These are phyloP conservation scores for Triops longicaudatus DNA, from an alignment of 1,140 invertebrate genomes.

Conservation along the genomic window DNA sequence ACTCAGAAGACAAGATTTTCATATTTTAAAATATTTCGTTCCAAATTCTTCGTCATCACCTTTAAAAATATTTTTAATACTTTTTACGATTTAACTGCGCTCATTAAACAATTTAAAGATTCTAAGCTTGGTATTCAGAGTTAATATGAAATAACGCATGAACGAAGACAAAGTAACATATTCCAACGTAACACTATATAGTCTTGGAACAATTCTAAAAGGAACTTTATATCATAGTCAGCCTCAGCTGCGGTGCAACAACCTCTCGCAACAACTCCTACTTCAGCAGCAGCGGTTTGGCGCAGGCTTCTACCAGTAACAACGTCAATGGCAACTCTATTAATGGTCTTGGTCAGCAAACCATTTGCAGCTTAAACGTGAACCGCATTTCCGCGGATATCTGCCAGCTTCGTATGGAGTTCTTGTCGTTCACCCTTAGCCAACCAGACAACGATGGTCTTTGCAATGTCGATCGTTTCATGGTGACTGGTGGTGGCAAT, in stretches of 20 bases:
- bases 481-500: conserved; percentile 55
- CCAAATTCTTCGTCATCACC: no score
- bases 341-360: not conserved
- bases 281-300: not conserved
- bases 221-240: not conserved
- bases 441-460: conserved; percentile 61
- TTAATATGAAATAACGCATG: no score
- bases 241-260: not conserved
- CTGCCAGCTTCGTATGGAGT: conserved; percentile 47
- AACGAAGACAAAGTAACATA: no score
- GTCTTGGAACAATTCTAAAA: not conserved
- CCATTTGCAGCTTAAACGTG: not conserved
- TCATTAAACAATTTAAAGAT: no score
- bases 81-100: no score
- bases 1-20: no score
- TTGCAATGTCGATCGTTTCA: conserved; percentile 59
- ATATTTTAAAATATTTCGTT: no score
- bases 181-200: no score
- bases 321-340: conserved; percentile 10
- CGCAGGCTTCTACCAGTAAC: not conserved
- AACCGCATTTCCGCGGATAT: not conserved
- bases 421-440: conserved; percentile 58
- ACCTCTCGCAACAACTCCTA: conserved; percentile 19
- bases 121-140: no score
- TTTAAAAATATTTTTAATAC: no score